Evolutionary conservation across 2,888 invertebrate genomes (phyloP), one percentile per base, ranked within the genome.

Genomic region (Diarsia dahlii): DNA sequence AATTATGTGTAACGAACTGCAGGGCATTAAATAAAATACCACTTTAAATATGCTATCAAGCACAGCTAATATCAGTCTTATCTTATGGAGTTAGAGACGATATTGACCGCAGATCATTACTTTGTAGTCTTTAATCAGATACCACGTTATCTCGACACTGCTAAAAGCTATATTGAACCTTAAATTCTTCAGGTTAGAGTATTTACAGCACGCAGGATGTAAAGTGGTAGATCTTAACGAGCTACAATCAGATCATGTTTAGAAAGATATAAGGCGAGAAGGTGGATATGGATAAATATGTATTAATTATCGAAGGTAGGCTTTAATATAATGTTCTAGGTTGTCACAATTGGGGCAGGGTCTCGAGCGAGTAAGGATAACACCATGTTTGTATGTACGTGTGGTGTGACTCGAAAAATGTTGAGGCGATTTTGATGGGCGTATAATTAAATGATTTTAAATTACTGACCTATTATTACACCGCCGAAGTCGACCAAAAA

Each of bases 311-410:
- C 80, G 56, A 58, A 71, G 70, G 78, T 60, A 78, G 68, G 72
- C 77, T 77, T 84, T 84, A 85, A 75, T 76, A 76, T 77, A 78
- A 69, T 76, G 67, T 62, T 84, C 89, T 87, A 88, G 87, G 74
- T 77, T 87, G 80, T 82, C 68, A 85, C 75, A 88, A 85, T 78
- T 85, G 74, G 89, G 78, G 66, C 87, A 87, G 78, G 87, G 85
- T 74, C 87, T 78, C 56, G 1, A n/a, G 48, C 68, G 23, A 58
- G 54, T 76, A 82, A 83, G 86, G 86, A 83, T 86, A 82, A 84
- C 70, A 45, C 80, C 84, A 70, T 78, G 64, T 77, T 12, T 60
- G 67, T 65, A 15, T 50, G 45, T 66, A 45, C 46, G 63, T 72
- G 76, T 46, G 50, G 4, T 56, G 67, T 62, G n/a, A 52, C 4